Base-by-base conservation (phyloP, 2,113 vertebrate species). In the Naja naja region DNA sequence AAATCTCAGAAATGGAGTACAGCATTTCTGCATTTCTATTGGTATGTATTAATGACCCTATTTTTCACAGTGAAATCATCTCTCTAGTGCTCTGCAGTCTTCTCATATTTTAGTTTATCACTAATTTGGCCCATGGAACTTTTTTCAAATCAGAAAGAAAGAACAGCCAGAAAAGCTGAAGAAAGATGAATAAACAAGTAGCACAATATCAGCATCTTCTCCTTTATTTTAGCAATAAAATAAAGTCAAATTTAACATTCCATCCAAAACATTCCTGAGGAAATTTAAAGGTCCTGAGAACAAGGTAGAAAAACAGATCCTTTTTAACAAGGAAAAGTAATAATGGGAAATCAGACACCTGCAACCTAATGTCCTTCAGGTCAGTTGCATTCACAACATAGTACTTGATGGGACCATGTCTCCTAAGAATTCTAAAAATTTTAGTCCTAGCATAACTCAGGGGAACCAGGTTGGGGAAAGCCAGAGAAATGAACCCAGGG, bases 401-500 rank as follows among this genome's bases (percentile, higher is more conserved):
- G 34, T 39, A 81, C 18, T 39, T 81, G 6, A 81, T 74, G 14
- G 34, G 16, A 34, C 2, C n/a, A 34, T 81, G n/a, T 8, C 18
- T 81, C n/a, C 30, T 20, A 74, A 16, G 1, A 34, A 74, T 74
- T 74, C n/a, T 81, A 34, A 81, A 81, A 74, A 20, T 8, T 20
- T 39, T 81, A 20, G 16, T 39, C 16, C 69, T 20, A 39, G 18
- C 34, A 20, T 81, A 81, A 81, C 69, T 39, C 30, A 81, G 34
- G 6, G 69, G 34, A 34, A 22, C 2, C 4, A 34, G 18, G 34
- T 81, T 81, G 69, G 34, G 69, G 18, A 81, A 81, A 81, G 34
- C 18, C 3, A 39, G 69, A 34, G 6, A 92, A 94, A 0, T 94
- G 89, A 90, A 74, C 92, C 87, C 81, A 89, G 91, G 91, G 94